Percentiles rank a stretch among this genome's conserved stretches.
Evolutionary conservation across 2,797 vertebrate genomes (phyloP).

Genomic region (Semotilus atromaculatus): DNA sequence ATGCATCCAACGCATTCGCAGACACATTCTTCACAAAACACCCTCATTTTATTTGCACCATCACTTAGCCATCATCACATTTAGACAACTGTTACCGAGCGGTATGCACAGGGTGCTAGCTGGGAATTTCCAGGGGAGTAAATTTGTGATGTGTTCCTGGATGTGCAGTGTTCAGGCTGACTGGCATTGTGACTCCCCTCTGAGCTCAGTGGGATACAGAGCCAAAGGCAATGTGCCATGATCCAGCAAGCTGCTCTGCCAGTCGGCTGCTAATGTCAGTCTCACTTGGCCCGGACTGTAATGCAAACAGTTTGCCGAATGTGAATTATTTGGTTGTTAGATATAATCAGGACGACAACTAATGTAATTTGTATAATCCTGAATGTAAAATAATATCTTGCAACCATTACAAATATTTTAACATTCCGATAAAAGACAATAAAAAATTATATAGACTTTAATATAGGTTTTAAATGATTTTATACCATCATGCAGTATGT

Average conservation of each 20-base stretch:
- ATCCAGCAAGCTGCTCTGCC: conserved; percentile 42
- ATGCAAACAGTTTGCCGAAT: conserved; percentile 15
- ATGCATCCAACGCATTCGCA: not conserved
- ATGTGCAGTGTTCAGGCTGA: conserved; percentile 34
- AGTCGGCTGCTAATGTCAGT: conserved; percentile 45
- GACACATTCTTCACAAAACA: not conserved
- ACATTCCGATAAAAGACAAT: not conserved
- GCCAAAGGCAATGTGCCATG: conserved; percentile 50
- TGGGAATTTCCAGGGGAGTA: conserved; percentile 31
- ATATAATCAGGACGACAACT: not conserved
- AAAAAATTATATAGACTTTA: not conserved
- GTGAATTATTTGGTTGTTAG: conserved; percentile 17
- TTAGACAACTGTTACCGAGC: conserved; percentile 21
- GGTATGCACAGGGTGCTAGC: not conserved
- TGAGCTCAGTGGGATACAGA: conserved; percentile 33
- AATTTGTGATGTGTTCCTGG: conserved; percentile 31
- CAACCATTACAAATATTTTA: not conserved
- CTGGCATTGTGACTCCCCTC: conserved; percentile 41
- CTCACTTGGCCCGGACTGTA: conserved; percentile 25
- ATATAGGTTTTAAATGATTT: not conserved
- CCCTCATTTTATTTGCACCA: conserved; percentile 13
- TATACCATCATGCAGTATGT: not conserved
- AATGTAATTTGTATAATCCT: not conserved
- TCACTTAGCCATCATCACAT: conserved; percentile 5
- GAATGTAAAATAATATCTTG: not conserved